These are phyloP conservation scores for Nothoprocta pentlandii DNA, from an alignment of 2,113 vertebrate genomes.

Conservation along the genomic window DNA sequence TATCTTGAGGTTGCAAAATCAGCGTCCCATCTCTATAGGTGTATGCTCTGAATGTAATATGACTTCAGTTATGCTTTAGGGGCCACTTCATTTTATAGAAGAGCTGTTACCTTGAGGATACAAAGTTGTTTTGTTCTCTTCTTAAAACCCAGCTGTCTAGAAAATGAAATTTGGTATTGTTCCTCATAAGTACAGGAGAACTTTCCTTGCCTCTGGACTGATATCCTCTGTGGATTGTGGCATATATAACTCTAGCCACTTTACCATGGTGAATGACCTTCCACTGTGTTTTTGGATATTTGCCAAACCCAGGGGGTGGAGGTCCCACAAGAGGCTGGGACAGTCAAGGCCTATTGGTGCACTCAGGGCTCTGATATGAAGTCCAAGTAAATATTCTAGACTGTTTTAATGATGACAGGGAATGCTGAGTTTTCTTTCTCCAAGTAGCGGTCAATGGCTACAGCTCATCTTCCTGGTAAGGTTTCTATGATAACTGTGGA, in stretches of 20 bases:
- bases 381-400: background rate
- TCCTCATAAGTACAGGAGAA: background rate
- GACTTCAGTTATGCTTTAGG: background rate
- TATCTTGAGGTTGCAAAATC: background rate
- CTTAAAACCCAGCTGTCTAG: background rate
- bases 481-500: background rate
- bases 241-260: background rate
- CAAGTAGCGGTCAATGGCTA: background rate
- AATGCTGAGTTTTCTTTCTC: background rate
- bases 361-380: background rate
- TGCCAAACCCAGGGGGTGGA: background rate
- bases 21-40: background rate
- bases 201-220: background rate
- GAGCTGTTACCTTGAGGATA: background rate
- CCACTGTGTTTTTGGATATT: background rate
- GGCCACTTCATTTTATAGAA: background rate
- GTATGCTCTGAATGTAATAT: background rate
- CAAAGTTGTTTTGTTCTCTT: background rate
- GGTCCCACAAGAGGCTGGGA: background rate
- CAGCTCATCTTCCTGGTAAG: background rate
- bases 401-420: background rate
- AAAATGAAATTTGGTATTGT: background rate
- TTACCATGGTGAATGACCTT: background rate
- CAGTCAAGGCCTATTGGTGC: background rate
- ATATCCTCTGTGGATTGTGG: background rate